Percentiles rank a stretch among this genome's conserved stretches.
These are phyloP conservation scores for Drosophila mercatorum DNA, from an alignment of 2,888 invertebrate species.

Conservation along the genomic window DNA sequence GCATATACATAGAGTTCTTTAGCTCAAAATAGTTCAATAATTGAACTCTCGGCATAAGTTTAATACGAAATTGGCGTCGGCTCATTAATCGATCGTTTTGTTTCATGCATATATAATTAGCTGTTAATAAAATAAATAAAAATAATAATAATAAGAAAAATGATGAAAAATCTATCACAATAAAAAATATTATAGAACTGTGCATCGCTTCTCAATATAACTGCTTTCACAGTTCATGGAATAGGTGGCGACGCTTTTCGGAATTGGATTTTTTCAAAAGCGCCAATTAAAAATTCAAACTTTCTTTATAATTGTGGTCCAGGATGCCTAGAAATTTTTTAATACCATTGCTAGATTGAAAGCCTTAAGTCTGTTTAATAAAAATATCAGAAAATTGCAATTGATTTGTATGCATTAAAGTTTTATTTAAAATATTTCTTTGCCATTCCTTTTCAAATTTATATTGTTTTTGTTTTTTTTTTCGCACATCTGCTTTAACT, in stretches of 20 bases:
- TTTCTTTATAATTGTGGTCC: too few relatives aligned
- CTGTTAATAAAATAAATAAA: too few relatives aligned
- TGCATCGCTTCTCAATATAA: too few relatives aligned
- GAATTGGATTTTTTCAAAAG: too few relatives aligned
- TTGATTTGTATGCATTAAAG: conserved; percentile 67
- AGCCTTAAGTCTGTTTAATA: neutral
- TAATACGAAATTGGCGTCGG: neutral
- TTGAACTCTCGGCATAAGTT: neutral
- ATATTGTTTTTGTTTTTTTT: conserved; percentile 28
- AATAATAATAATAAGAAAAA: too few relatives aligned
- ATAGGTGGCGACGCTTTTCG: too few relatives aligned
- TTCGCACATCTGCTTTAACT: conserved; percentile 36
- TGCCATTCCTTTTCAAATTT: conserved; percentile 48
- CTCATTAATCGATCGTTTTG: neutral
- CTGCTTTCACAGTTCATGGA: too few relatives aligned
- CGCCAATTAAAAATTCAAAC: too few relatives aligned
- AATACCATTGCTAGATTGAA: too few relatives aligned
- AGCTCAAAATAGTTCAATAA: neutral
- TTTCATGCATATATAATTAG: too few relatives aligned
- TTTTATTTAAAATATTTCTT: conserved; percentile 79
- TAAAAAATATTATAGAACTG: neutral
- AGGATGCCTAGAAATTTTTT: too few relatives aligned
- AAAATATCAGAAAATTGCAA: conserved; percentile 4
- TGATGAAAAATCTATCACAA: neutral
- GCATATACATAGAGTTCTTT: too few relatives aligned